Base-by-base conservation (phyloP, 2,797 vertebrate genomes). In the Botia almorhae region DNA sequence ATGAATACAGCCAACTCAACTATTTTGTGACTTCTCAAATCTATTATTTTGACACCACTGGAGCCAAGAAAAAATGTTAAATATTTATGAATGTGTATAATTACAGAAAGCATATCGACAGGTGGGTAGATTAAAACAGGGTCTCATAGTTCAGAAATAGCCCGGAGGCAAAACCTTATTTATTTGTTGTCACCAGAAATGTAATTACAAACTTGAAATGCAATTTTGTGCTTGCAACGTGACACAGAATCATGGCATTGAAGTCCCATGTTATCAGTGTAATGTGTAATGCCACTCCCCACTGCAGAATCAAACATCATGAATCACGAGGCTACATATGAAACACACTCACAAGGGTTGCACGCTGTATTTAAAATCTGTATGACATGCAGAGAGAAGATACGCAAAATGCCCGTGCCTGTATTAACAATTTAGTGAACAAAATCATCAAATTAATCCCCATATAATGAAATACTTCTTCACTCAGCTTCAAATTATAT, bases 51-150 rank as follows among this genome's bases (percentile, higher is more conserved):
- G 33, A 67, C 26, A 23, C 51, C 10, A 46, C 2, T 50, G 14
- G 19, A 65, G 50, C 60, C 12, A 21, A 76, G 50, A 1, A 43
- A 55, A 43, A 19, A 58, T 8, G 29, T 70, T 76, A 71, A 80
- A 76, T 83, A 83, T 90, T 89, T 89, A 87, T 90, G 91, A 91
- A 86, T 74, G 46, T 89, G 84, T 85, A 83, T 87, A 86, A 90
- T 81, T 46, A 84, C 72, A 72, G 82, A 83, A 71, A 71, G 60
- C 23, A 21, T 91, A 89, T 87, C 85, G 88, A 89, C 88, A 90
- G 10, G 17, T 79, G 61, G 74, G 84, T 86, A 88, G 89, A 92
- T 89, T 85, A 90, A 86, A 85, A 79, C 26, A 76, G 72, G 58
- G 53, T 46, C 53, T 19, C 80, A 61, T 39, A 48, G 74, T 61